Conservation (phyloP, 2,888 invertebrate species). For the Lissocephala sabroskyi region DNA sequence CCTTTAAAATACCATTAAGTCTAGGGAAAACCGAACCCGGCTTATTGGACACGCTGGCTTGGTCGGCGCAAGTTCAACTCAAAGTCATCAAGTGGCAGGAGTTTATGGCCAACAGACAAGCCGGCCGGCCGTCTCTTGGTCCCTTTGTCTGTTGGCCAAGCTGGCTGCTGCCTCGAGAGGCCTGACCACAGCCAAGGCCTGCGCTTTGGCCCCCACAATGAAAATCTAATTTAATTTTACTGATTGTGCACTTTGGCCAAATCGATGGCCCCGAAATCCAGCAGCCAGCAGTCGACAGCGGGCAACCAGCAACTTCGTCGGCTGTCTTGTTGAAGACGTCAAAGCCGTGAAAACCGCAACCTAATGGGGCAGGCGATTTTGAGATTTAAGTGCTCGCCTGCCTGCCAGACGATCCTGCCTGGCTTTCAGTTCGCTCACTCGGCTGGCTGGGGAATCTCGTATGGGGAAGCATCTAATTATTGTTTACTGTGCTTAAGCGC, state of each 20-base stretch:
- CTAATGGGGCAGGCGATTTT: background rate
- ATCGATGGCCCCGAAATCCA: conserved; percentile 44
- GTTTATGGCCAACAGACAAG: conserved; percentile 28
- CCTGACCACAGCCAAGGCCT: conserved; percentile 35
- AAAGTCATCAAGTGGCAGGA: conserved; percentile 35
- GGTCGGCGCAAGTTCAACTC: conserved; percentile 15
- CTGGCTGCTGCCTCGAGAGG: conserved; percentile 7
- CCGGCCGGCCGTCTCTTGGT: too few species aligned
- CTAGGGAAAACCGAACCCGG: conserved; percentile 18
- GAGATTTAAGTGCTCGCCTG: background rate
- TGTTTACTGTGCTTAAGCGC: conserved; percentile 63
- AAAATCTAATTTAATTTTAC: conserved; percentile 63
- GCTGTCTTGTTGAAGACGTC: background rate
- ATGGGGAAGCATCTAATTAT: conserved; percentile 52
- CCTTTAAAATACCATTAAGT: conserved; percentile 61
- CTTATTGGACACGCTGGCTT: conserved; percentile 1
- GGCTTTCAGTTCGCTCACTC: conserved; percentile 1
- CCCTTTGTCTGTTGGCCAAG: background rate
- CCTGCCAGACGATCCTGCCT: background rate
- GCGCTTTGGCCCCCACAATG: conserved; percentile 43
- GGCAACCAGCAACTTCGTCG: too few species aligned
- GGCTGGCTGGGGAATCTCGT: conserved; percentile 9
- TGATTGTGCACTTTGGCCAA: conserved; percentile 58
- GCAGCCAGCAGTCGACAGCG: too few species aligned
- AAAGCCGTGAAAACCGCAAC: background rate